Conservation (phyloP, 2,888 invertebrate species). For the Euclidia mi region DNA sequence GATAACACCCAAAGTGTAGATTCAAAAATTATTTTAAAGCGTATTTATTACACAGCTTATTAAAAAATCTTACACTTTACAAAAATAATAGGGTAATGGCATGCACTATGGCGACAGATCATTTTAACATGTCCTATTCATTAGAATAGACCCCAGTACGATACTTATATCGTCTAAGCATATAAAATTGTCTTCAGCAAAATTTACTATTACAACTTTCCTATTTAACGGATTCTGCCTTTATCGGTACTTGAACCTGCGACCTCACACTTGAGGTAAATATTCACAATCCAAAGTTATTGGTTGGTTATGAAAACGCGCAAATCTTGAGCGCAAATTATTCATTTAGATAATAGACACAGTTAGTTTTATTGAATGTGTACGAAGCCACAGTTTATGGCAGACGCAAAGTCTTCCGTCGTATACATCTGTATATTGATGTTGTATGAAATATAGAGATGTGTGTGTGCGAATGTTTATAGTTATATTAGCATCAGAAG, state of each 20-base stretch:
- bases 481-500: too few species aligned
- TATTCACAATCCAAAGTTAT: constrained; percentile 71
- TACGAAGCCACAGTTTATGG: constrained; percentile 4
- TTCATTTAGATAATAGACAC: constrained; percentile 79
- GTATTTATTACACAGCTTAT: too few species aligned
- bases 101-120: too few species aligned
- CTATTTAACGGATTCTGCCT: constrained; percentile 54
- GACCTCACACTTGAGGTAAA: constrained; percentile 63
- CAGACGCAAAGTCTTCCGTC: too few species aligned
- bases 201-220: constrained; percentile 53
- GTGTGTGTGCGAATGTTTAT: too few species aligned
- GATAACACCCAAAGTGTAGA: too few species aligned
- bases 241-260: constrained; percentile 64
- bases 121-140: too few species aligned
- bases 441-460: neutral
- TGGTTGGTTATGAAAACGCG: constrained; percentile 72
- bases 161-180: constrained; percentile 2
- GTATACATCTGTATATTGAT: too few species aligned
- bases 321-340: constrained; percentile 75
- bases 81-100: too few species aligned
- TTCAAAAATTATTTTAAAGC: too few species aligned
- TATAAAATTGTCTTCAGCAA: constrained; percentile 23
- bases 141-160: neutral
- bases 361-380: constrained; percentile 79
- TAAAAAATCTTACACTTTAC: too few species aligned